Evolutionary conservation across 1,140 invertebrate genomes (phyloP), one percentile per base, ranked within the genome.

Genomic region (Achatina immaculata): DNA sequence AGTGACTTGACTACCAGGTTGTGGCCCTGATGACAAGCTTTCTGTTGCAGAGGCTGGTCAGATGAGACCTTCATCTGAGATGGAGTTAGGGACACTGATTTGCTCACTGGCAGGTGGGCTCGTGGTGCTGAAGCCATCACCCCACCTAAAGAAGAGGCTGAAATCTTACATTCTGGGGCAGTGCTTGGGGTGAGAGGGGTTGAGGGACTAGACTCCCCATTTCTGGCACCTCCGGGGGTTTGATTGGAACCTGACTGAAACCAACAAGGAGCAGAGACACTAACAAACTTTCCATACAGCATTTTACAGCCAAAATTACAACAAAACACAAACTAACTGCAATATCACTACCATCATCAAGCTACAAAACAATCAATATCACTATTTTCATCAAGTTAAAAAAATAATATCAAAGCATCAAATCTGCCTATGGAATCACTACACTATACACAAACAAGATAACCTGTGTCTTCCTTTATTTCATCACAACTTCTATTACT

Each of bases 211-310:
- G 72, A 24, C 31, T 45, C 38, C 9, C 38, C 42, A 40, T 40
- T 38, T 75, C 40, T 66, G n/a, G 2, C 40, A 51, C 43, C 51
- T 55, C 72, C 72, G 9, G 51, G 74, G 34, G 3, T 38, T n/a
- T 38, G 55, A 55, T 42, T 16, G 16, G 48, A 40, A 11, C 16
- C 74, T 62, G 74, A 78, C 76, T 78, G 76, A 78, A 78, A 78
- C n/a, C 78, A 80, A 80, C 24, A 80, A 80, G 42, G 66, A 40
- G 76, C 58, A 78, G 36, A 77, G 1, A 55, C 51, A 77, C 21
- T 34, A 34, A 73, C 19, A 48, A n/a, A 9, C 11, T n/a, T n/a
- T n/a, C n/a, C n/a, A n/a, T n/a, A n/a, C n/a, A n/a, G n/a, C n/a
- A n/a, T n/a, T n/a, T n/a, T n/a, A n/a, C n/a, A n/a, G n/a, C n/a